Percentiles rank a stretch among this genome's conserved stretches.
phyloP scores from a whole-genome alignment of 2,888 invertebrate species.

The Punctoribates punctum region DNA sequence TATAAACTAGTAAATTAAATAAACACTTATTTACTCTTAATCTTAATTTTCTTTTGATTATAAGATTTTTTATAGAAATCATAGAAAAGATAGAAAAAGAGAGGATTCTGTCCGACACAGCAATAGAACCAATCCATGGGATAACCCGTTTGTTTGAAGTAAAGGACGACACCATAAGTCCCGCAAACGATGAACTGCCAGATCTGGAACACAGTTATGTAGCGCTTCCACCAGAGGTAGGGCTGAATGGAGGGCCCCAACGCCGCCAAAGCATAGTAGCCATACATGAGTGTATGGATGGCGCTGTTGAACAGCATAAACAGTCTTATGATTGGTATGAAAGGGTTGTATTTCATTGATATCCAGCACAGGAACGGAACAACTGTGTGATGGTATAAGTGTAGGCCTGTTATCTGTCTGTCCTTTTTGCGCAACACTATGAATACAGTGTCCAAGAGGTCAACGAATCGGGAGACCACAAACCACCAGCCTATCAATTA shows the following conservation, averaged over 20 bases:
- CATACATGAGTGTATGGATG: slow-evolving; percentile 58
- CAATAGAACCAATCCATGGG: slow-evolving; percentile 40
- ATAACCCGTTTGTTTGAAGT: slow-evolving; percentile 39
- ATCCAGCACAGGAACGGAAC: slow-evolving; percentile 38
- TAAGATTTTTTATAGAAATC: slow-evolving; percentile 31
- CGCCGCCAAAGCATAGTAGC: too few species aligned
- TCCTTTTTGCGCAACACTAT: slow-evolving; percentile 40
- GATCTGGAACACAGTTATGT: too few species aligned
- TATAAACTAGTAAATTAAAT: too few species aligned
- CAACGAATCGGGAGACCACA: background rate
- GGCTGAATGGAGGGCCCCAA: too few species aligned
- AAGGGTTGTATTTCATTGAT: slow-evolving; percentile 29
- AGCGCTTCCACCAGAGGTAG: too few species aligned
- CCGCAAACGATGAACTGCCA: too few species aligned
- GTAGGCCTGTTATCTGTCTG: slow-evolving; percentile 29
- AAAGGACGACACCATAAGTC: background rate
- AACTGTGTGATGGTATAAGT: slow-evolving; percentile 40
- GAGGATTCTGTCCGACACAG: slow-evolving; percentile 39
- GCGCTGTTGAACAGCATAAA: slow-evolving; percentile 30
- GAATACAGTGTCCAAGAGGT: slow-evolving; percentile 40
- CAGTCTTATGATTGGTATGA: slow-evolving; percentile 32
- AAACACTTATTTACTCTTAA: too few species aligned
- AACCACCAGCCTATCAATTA: background rate
- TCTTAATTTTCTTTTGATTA: too few species aligned
- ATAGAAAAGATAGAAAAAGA: slow-evolving; percentile 37